A percentile compares a stretch with the other conserved stretches of the same genome.
Conservation (phyloP, 2,797 vertebrate genomes). For the Macropodus opercularis region DNA sequence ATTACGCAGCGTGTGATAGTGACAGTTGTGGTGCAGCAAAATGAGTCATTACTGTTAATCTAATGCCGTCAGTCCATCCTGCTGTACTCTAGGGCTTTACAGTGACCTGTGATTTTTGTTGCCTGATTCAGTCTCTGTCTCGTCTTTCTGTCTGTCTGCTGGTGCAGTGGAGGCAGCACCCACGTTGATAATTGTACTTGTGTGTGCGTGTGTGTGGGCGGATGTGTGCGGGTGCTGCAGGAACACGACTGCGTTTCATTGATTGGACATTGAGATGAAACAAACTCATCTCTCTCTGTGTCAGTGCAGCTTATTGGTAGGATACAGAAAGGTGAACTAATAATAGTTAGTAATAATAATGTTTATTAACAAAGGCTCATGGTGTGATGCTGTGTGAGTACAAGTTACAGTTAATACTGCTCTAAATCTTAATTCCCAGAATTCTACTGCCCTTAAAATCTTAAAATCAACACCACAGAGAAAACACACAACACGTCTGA, state of each 20-base stretch:
- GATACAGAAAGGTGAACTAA: background rate
- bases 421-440: no score
- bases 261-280: conserved; percentile 50
- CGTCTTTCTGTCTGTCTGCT: conserved; percentile 27
- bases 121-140: conserved; percentile 3
- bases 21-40: background rate
- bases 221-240: conserved; percentile 37
- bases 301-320: conserved; percentile 12
- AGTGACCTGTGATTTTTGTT: conserved; percentile 1
- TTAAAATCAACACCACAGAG: no score
- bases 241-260: conserved; percentile 53
- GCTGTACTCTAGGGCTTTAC: background rate
- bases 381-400: no score
- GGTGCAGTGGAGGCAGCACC: conserved; percentile 24
- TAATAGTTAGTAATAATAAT: no score
- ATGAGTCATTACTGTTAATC: no score
- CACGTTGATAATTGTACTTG: conserved; percentile 28
- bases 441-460: no score
- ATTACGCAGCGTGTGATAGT: background rate
- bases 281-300: conserved; percentile 4
- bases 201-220: conserved; percentile 24
- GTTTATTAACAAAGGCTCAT: no score
- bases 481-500: no score
- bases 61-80: background rate
- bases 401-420: no score